These are phyloP conservation scores for Aphelinus certus DNA, from an alignment of 1,140 invertebrate genomes.

Conservation along the genomic window DNA sequence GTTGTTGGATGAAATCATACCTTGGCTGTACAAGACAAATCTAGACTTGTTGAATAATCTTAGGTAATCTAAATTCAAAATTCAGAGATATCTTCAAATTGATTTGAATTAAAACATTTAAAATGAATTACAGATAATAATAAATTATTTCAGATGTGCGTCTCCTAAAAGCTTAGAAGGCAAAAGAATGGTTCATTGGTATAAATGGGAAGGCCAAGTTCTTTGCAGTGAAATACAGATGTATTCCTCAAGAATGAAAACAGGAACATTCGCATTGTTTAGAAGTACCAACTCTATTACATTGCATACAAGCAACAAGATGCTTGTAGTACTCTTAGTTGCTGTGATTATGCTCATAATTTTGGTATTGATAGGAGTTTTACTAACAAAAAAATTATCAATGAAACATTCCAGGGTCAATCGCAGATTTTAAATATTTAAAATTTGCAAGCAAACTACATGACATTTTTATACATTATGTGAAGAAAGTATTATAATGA, in stretches of 20 bases:
- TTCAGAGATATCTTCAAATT: background rate
- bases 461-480: background rate
- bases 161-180: slow-evolving; percentile 45
- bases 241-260: slow-evolving; percentile 39
- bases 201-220: slow-evolving; percentile 50
- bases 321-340: slow-evolving; percentile 41
- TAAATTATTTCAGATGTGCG: slow-evolving; percentile 47
- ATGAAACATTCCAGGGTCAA: slow-evolving; percentile 44
- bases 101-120: background rate
- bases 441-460: slow-evolving; percentile 21
- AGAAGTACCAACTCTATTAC: slow-evolving; percentile 21
- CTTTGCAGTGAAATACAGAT: slow-evolving; percentile 48
- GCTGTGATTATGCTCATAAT: slow-evolving; percentile 38
- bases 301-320: slow-evolving; percentile 41
- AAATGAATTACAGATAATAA: background rate
- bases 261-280: slow-evolving; percentile 30
- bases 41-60: slow-evolving; percentile 49
- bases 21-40: slow-evolving; percentile 48
- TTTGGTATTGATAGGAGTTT: slow-evolving; percentile 46
- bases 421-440: slow-evolving; percentile 46
- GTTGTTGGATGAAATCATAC: slow-evolving; percentile 54
- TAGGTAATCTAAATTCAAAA: slow-evolving; percentile 48
- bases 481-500: background rate
- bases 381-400: slow-evolving; percentile 40
- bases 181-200: slow-evolving; percentile 56